Evolutionary conservation across 1,140 invertebrate genomes (phyloP).

Genomic region (Caenorhabditis briggsae): DNA sequence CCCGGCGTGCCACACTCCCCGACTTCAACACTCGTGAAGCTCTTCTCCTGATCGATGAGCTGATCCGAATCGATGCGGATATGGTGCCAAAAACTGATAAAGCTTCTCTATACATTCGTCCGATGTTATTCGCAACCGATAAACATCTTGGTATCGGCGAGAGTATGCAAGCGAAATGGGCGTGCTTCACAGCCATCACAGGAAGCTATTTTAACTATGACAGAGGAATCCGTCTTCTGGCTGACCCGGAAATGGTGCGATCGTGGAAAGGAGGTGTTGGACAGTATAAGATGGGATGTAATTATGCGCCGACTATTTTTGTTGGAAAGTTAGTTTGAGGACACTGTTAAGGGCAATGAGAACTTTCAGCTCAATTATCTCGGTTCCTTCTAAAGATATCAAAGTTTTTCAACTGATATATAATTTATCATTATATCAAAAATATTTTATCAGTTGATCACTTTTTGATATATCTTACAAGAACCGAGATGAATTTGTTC

Average conservation of each 20-base stretch:
- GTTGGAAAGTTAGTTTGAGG: constrained; percentile 80
- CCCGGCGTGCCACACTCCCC: constrained; percentile 87
- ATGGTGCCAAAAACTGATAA: constrained; percentile 92
- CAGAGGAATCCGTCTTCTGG: constrained; percentile 85
- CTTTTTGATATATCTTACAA: no score
- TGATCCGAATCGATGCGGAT: constrained; percentile 92
- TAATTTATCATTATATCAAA: no score
- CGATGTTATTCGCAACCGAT: constrained; percentile 95
- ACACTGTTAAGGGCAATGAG: neutral
- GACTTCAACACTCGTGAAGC: constrained; percentile 89
- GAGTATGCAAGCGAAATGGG: constrained; percentile 88
- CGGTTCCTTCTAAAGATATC: no score
- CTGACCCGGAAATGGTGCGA: constrained; percentile 86
- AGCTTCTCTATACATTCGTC: constrained; percentile 93
- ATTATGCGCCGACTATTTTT: constrained; percentile 81
- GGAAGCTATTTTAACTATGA: constrained; percentile 92
- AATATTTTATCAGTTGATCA: no score
- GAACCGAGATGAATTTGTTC: no score
- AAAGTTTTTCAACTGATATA: no score
- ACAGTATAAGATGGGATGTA: constrained; percentile 90
- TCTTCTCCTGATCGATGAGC: constrained; percentile 87
- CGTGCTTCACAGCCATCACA: constrained; percentile 89
- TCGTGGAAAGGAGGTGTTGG: constrained; percentile 97
- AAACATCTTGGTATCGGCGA: constrained; percentile 90
- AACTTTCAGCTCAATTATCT: no score